Conservation (phyloP, 2,888 invertebrate genomes). For the Aphelenchoides bicaudatus region DNA sequence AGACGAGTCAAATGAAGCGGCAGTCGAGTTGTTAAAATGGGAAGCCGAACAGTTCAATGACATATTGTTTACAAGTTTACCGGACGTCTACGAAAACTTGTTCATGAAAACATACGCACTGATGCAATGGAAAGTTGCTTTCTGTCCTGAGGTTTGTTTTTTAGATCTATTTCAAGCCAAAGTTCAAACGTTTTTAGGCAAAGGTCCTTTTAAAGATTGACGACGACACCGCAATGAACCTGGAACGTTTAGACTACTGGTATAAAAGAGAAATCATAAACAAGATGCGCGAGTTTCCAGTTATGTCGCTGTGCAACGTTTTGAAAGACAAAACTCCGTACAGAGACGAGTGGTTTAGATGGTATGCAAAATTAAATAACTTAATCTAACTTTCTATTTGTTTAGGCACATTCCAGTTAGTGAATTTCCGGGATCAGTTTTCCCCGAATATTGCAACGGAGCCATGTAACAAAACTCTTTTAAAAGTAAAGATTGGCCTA, state of each 20-base stretch:
- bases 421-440: conserved; percentile 14
- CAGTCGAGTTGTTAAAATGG: conserved; percentile 16
- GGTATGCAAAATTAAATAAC: conserved; percentile 17
- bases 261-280: neutral
- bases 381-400: neutral
- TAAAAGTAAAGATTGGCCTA: no score
- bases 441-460: conserved; percentile 30
- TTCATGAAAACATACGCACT: conserved; percentile 23
- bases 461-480: no score
- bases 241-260: conserved; percentile 27
- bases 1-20: neutral
- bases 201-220: conserved; percentile 28
- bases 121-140: conserved; percentile 28
- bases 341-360: conserved; percentile 19
- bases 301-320: conserved; percentile 23
- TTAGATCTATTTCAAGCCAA: no score
- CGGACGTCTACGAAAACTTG: conserved; percentile 29
- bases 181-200: no score
- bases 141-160: conserved; percentile 22
- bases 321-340: conserved; percentile 22
- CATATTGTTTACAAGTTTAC: neutral
- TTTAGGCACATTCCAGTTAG: conserved; percentile 29
- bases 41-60: conserved; percentile 15
- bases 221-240: conserved; percentile 31
- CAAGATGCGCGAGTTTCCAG: conserved; percentile 5